Base-by-base conservation (phyloP, 35 echinoderm and acorn worm species). In the Holothuria glaberrima region DNA sequence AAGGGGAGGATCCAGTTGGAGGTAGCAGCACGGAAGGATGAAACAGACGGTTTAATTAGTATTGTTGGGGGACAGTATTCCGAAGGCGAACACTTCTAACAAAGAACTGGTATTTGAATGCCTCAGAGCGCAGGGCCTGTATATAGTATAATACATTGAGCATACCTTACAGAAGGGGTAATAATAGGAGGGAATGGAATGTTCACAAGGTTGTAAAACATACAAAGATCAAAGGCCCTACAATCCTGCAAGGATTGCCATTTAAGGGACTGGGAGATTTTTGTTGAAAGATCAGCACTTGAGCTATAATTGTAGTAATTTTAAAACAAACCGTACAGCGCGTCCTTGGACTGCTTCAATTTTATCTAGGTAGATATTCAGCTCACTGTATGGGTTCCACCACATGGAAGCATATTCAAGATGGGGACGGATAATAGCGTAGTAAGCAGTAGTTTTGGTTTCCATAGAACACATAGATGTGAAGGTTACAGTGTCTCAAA, bases 11-110 rank as follows among this genome's bases (percentile, higher is more conserved):
- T 71, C 26, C 68, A 71, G 19, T 71, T 71, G 26, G 27, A 9
- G 26, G 68, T 71, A 71, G 68, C 68, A 71, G 12, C 26, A 71
- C 68, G 68, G 12, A 71, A 71, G 68, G 68, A 71, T 25, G 68
- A 71, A 71, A 71, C 26, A 71, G 68, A 4, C 27, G 68, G 19
- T 71, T 32, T 71, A 71, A 71, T 71, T 71, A 12, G 22, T 68
- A 68, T 22, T 71, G 25, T 30, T 25, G 9, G 25, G 27, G 68
- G 68, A 30, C 3, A 71, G 68, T 71, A 71, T 71, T 71, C 68
- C 68, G 26, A 68, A 28, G n/a, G 27, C 3, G 9, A 21, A 30
- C 68, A 71, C 68, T 71, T 71, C 27, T 71, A 71, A 25, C 3
- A 12, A 71, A 71, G 26, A 71, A 71, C 68, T 71, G 68, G 27